phyloP scores from a whole-genome alignment of 2,797 vertebrate species.

The Megalops cyprinoides region DNA sequence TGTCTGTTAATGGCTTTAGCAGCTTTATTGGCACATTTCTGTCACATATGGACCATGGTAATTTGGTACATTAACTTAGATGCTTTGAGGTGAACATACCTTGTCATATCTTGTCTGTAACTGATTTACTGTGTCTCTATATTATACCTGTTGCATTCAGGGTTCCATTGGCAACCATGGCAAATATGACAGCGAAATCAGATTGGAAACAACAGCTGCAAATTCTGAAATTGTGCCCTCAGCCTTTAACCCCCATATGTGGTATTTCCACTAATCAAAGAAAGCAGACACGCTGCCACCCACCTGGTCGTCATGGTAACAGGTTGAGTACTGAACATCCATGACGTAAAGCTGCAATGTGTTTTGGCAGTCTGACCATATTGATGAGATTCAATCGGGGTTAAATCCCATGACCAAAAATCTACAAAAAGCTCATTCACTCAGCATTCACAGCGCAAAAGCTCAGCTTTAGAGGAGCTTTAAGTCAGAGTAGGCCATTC shows the following conservation, averaged over 20 bases:
- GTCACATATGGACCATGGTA: too few species aligned
- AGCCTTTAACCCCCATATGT: too few species aligned
- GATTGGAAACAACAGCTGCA: too few species aligned
- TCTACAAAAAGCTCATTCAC: background rate
- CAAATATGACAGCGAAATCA: too few species aligned
- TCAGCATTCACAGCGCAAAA: background rate
- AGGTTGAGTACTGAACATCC: conserved; percentile 34
- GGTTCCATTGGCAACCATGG: background rate
- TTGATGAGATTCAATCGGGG: too few species aligned
- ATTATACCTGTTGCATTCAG: background rate
- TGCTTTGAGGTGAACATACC: too few species aligned
- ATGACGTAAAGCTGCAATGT: background rate
- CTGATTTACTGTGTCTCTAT: too few species aligned
- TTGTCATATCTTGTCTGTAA: too few species aligned
- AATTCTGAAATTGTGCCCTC: too few species aligned
- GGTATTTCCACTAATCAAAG: conserved; percentile 59
- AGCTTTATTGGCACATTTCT: too few species aligned
- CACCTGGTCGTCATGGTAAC: conserved; percentile 85
- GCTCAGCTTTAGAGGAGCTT: background rate
- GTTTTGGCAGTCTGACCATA: background rate
- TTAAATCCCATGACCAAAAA: background rate
- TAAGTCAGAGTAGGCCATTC: background rate
- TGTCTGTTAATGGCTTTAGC: too few species aligned
- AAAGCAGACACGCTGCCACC: conserved; percentile 76
- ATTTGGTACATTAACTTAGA: too few species aligned